Evolutionary conservation across 2,797 vertebrate species (phyloP).

Genomic region (Kryptolebias ocellatus): DNA sequence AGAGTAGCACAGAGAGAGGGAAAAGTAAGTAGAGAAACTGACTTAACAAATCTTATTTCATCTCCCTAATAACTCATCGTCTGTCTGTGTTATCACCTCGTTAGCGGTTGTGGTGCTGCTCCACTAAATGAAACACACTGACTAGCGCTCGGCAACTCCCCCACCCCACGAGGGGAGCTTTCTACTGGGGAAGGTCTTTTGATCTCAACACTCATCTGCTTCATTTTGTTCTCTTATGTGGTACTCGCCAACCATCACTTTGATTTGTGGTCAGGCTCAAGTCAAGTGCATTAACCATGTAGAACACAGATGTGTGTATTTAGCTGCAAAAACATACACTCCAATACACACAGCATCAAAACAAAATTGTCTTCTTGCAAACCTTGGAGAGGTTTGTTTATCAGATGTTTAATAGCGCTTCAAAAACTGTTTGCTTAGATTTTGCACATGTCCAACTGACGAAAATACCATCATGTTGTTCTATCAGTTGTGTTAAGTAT

Average conservation of each 20-base stretch:
- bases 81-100: conserved; percentile 52
- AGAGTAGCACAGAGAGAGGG: not conserved
- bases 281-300: conserved; percentile 72
- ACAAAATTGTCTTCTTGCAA: conserved; percentile 54
- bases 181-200: conserved; percentile 53
- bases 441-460: conserved; percentile 20
- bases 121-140: conserved; percentile 48
- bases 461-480: conserved; percentile 28
- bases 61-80: conserved; percentile 39
- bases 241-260: conserved; percentile 71
- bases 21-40: conserved; percentile 13
- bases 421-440: conserved; percentile 47
- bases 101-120: conserved; percentile 46
- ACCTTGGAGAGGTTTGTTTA: conserved; percentile 50
- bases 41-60: conserved; percentile 32
- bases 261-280: conserved; percentile 78
- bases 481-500: conserved; percentile 17
- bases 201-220: conserved; percentile 71
- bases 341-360: conserved; percentile 50
- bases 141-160: conserved; percentile 32
- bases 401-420: conserved; percentile 42
- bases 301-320: conserved; percentile 52
- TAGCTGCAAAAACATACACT: conserved; percentile 52
- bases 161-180: conserved; percentile 40
- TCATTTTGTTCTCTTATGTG: conserved; percentile 74